A percentile compares a stretch with the other conserved stretches of the same genome.
These are phyloP conservation scores for Brachypodius melanocephalos DNA, from an alignment of 2,113 vertebrate species.

Conservation along the genomic window DNA sequence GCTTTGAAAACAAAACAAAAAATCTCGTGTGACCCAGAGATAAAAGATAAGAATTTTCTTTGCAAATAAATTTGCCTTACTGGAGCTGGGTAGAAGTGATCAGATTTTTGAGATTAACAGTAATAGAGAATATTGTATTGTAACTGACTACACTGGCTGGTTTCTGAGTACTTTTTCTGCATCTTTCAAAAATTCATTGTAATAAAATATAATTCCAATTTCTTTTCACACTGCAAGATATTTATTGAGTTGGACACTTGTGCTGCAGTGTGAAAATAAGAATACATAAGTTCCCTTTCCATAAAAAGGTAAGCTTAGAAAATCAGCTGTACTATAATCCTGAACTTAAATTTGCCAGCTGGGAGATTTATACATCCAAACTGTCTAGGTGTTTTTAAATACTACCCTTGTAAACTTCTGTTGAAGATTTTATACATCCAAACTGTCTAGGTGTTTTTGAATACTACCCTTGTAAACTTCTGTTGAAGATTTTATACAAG, in stretches of 20 bases:
- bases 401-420: not conserved
- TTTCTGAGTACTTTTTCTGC: not conserved
- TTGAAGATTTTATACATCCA: not conserved
- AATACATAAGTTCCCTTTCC: not conserved
- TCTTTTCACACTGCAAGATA: not conserved
- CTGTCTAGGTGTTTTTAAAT: not conserved
- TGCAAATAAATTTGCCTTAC: not conserved
- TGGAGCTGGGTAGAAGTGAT: not conserved
- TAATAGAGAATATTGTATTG: not conserved
- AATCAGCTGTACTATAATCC: not conserved
- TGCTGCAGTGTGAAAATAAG: not conserved
- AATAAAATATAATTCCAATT: not conserved
- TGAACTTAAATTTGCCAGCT: not conserved
- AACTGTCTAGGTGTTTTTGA: not conserved
- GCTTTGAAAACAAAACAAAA: not conserved
- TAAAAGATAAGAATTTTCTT: not conserved
- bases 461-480: not conserved
- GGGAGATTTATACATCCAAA: not conserved
- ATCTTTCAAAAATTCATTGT: not conserved
- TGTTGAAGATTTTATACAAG: not conserved
- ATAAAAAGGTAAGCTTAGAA: not conserved
- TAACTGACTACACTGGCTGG: not conserved
- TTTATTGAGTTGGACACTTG: not conserved
- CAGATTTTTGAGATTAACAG: not conserved
- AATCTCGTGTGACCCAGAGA: accelerated